Conservation (phyloP, 2,797 vertebrate species). For the Halcyon leucocephala region DNA sequence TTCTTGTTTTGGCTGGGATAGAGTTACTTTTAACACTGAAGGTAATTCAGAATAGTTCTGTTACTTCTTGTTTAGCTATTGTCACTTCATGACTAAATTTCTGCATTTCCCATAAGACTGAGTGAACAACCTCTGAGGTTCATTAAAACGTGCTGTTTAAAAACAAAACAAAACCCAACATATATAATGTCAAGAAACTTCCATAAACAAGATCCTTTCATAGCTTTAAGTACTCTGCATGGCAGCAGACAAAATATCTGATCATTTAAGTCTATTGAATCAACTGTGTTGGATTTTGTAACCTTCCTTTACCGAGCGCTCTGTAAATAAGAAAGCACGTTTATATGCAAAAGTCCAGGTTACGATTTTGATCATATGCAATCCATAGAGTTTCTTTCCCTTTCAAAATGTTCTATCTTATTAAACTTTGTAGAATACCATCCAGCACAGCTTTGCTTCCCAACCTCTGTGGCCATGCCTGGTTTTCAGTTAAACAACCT, state of each 20-base stretch:
- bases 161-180: not conserved
- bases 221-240: not conserved
- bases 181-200: not conserved
- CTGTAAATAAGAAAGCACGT: not conserved
- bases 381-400: not conserved
- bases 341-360: not conserved
- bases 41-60: not conserved
- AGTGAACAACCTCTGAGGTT: not conserved
- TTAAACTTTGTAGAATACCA: not conserved
- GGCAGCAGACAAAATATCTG: not conserved
- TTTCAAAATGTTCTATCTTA: not conserved
- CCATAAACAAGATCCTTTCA: not conserved
- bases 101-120: not conserved
- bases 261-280: not conserved
- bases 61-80: not conserved
- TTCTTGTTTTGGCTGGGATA: not conserved
- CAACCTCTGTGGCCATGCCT: not conserved
- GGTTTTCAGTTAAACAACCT: not conserved
- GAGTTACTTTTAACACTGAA: not conserved
- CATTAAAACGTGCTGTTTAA: not conserved
- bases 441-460: not conserved
- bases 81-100: not conserved
- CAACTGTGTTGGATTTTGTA: not conserved
- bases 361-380: not conserved
- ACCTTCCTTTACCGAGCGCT: not conserved